Conservation (phyloP, 2,888 invertebrate species). For the Dynastes maya region DNA sequence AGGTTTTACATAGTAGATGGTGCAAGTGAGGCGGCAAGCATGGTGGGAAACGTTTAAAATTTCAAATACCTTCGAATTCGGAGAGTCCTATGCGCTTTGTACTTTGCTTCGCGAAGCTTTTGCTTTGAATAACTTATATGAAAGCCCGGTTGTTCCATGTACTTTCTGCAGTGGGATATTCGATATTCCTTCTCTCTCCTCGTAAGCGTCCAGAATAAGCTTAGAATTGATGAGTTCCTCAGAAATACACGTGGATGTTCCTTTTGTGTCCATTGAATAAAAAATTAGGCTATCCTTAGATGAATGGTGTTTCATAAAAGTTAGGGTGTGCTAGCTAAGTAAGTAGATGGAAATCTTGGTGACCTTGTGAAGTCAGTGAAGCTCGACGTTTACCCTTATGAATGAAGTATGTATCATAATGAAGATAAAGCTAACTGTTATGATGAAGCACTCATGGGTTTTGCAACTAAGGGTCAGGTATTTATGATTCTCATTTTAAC, state of each 20-base stretch:
- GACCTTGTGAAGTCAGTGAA: too few relatives aligned
- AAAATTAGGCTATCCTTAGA: too few relatives aligned
- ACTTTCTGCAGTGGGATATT: background rate
- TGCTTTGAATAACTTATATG: background rate
- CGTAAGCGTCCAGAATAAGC: background rate
- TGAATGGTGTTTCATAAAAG: too few relatives aligned
- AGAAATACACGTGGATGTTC: background rate
- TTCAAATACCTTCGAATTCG: conserved; percentile 30
- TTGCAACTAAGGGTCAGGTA: too few relatives aligned
- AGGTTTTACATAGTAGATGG: too few relatives aligned
- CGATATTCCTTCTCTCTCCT: background rate
- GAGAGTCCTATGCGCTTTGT: background rate
- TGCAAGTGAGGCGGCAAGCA: background rate
- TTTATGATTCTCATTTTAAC: too few relatives aligned
- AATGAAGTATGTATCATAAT: too few relatives aligned
- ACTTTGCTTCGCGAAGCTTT: conserved; percentile 1
- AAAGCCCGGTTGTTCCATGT: background rate
- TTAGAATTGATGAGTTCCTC: background rate
- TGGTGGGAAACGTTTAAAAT: conserved; percentile 7
- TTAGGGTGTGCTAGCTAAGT: too few relatives aligned
- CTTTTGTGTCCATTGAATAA: background rate
- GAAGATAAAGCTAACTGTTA: too few relatives aligned
- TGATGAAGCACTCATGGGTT: too few relatives aligned
- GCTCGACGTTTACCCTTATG: too few relatives aligned
- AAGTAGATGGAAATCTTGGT: too few relatives aligned